Evolutionary conservation across 2,888 invertebrate genomes (phyloP).

Genomic region (Calephelis perditalis): DNA sequence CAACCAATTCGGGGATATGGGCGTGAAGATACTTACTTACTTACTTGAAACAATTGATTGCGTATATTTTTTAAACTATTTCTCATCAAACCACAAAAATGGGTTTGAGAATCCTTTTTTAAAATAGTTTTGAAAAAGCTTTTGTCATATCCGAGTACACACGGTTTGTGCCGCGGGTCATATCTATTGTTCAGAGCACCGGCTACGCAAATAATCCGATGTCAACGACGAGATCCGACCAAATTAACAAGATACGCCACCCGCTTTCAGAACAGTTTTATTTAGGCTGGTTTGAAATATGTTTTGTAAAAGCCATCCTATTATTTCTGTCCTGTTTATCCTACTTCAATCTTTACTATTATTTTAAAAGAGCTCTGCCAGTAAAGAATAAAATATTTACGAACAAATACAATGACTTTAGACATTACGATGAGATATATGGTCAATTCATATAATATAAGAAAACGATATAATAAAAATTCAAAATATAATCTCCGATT

Average conservation of each 20-base stretch:
- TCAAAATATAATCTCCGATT: too few relatives aligned
- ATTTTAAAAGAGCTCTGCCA: too few relatives aligned
- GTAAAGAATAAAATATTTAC: too few relatives aligned
- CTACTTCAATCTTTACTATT: too few relatives aligned
- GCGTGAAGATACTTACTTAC: too few relatives aligned
- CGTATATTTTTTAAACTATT: too few relatives aligned
- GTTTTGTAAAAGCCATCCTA: background rate
- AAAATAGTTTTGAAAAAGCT: conserved; percentile 7
- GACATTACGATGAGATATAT: too few relatives aligned
- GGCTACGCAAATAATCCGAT: conserved; percentile 11
- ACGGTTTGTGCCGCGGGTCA: conserved; percentile 5
- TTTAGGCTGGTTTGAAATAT: background rate
- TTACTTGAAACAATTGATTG: background rate
- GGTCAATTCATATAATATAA: too few relatives aligned
- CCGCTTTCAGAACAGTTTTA: conserved; percentile 3
- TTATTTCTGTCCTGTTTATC: too few relatives aligned
- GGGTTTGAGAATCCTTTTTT: conserved; percentile 1
- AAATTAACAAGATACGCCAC: conserved; percentile 7
- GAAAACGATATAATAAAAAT: too few relatives aligned
- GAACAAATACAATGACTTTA: too few relatives aligned
- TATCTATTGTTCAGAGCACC: conserved; percentile 5
- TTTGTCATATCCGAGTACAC: conserved; percentile 5
- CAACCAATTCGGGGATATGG: too few relatives aligned
- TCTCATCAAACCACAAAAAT: background rate
- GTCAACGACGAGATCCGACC: conserved; percentile 4